Base-by-base conservation (phyloP, 1,140 invertebrate species). In the Ptiloglossa arizonensis region DNA sequence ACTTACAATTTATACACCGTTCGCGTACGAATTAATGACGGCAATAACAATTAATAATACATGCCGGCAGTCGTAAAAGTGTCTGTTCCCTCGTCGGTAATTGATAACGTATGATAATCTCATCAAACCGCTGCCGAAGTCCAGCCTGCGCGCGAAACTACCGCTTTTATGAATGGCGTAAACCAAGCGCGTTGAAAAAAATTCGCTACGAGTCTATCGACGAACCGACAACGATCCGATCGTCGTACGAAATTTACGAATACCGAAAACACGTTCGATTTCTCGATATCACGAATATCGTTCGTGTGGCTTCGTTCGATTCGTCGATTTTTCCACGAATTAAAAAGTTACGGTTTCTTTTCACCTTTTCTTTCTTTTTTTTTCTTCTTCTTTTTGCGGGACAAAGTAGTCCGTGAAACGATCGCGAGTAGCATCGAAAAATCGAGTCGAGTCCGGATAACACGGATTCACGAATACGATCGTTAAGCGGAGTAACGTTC, bases 401-500 rank as follows among this genome's bases (percentile, higher is more conserved):
- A n/a, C n/a, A n/a, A n/a, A n/a, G n/a, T n/a, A n/a, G n/a, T n/a
- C n/a, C n/a, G n/a, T n/a, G n/a, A n/a, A n/a, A n/a, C n/a, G n/a
- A n/a, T n/a, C n/a, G n/a, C n/a, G n/a, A n/a, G n/a, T n/a, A n/a
- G 4, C 8, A 13, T 11, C 41, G 41, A 11, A 41, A n/a, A 41
- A 41, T 41, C 41, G 41, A 41, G 11, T 52, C 29, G 15, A 38
- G 0, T 1, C n/a, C 17, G 64, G 29, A 57, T 32, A 68, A 19
- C 52, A 29, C 48, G 64, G 73, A 68, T 75, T 41, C 52, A 22
- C 64, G 24, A 59, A 60, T 68, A n/a, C 73, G 73, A 41, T 60
- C 66, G 35, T 76, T 76, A 69, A 76, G 73, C 9, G 22, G 19
- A 41, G 66, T 76, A 69, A 69, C 67, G 56, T 71, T 52, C 19